Percentiles rank a stretch among this genome's conserved stretches.
These are phyloP conservation scores for Nematostella vectensis DNA, from an alignment of 92 coral and sea anemone genomes.

Conservation along the genomic window DNA sequence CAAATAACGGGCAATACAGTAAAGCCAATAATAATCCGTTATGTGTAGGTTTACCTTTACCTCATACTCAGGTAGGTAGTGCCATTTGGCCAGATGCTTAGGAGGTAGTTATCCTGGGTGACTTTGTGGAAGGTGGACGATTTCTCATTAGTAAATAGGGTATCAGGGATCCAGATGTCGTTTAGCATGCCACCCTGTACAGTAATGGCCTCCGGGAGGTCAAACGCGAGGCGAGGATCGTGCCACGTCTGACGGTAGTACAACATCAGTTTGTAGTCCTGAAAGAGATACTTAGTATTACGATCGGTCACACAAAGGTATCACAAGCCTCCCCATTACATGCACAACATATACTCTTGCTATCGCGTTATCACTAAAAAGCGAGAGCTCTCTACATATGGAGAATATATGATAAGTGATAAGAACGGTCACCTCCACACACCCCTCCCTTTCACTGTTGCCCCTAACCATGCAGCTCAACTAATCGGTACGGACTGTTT, in stretches of 20 bases:
- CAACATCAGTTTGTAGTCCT: conserved; percentile 54
- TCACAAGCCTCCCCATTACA: background rate
- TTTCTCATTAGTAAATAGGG: conserved; percentile 62
- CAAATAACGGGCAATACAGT: no score
- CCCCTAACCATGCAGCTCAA: no score
- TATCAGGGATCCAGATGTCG: conserved; percentile 79
- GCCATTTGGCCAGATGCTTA: conserved; percentile 61
- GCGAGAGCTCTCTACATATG: background rate
- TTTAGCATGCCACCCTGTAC: conserved; percentile 52
- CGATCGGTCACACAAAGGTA: background rate
- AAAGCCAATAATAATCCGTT: no score
- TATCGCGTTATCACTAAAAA: no score
- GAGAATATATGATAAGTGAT: no score
- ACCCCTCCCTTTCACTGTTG: no score
- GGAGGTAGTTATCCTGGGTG: conserved; percentile 65
- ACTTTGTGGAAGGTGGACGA: conserved; percentile 59
- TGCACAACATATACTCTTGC: background rate
- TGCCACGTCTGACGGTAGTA: conserved; percentile 62
- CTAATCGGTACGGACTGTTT: no score
- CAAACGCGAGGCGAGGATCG: conserved; percentile 51
- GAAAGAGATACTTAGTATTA: background rate
- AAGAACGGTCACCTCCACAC: no score
- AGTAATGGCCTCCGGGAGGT: conserved; percentile 19
- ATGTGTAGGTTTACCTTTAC: no score
- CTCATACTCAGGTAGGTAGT: conserved; percentile 61